Evolutionary conservation across 2,888 invertebrate genomes (phyloP).

Genomic region (Apeira syringaria): DNA sequence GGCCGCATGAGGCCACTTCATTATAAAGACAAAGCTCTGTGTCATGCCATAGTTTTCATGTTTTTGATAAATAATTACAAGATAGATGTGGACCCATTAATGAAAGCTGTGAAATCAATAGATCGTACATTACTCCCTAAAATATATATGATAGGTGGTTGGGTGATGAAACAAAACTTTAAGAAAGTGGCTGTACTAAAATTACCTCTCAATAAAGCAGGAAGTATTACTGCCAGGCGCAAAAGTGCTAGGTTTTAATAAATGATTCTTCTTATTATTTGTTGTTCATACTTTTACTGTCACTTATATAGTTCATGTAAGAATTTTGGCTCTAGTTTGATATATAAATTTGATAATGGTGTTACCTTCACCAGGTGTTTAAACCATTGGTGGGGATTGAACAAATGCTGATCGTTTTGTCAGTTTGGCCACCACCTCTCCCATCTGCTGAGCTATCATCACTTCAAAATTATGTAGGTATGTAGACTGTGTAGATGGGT

Average conservation of each 20-base stretch:
- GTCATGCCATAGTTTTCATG: constrained; percentile 62
- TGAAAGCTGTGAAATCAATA: constrained; percentile 51
- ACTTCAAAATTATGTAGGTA: too few relatives aligned
- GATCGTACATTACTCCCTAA: constrained; percentile 48
- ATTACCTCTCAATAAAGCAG: constrained; percentile 43
- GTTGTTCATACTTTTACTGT: too few relatives aligned
- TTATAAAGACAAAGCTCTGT: constrained; percentile 64
- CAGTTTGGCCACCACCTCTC: too few relatives aligned
- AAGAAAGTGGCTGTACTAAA: constrained; percentile 53
- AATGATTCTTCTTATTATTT: not conserved
- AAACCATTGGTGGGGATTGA: too few relatives aligned
- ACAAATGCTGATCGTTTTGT: too few relatives aligned
- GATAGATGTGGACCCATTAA: constrained; percentile 54
- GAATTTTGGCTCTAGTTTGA: too few relatives aligned
- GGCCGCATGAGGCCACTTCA: constrained; percentile 50
- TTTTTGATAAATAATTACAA: constrained; percentile 63
- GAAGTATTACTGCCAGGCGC: not conserved
- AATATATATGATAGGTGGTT: constrained; percentile 54
- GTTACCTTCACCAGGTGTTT: too few relatives aligned
- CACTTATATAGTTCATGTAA: too few relatives aligned
- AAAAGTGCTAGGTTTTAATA: not conserved
- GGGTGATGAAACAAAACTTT: constrained; percentile 4
- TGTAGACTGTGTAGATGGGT: too few relatives aligned
- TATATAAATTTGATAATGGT: too few relatives aligned
- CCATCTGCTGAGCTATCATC: too few relatives aligned